Evolutionary conservation across 2,797 vertebrate genomes (phyloP).

Genomic region (Rhinichthys osculus): DNA sequence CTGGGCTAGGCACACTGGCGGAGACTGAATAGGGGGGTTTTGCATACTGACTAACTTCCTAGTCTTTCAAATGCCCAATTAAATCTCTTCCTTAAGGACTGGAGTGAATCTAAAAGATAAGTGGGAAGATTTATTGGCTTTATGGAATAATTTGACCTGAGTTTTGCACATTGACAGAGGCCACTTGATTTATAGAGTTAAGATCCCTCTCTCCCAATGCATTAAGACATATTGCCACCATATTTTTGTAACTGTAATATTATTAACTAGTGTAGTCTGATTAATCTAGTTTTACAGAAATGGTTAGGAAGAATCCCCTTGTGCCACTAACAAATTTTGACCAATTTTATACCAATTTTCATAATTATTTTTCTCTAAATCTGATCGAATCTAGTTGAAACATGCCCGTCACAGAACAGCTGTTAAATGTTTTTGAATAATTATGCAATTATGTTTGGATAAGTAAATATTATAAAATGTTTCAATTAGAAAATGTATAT

Average conservation of each 20-base stretch:
- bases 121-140: constrained; percentile 31
- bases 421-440: neutral
- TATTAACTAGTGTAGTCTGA: neutral
- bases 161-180: constrained; percentile 24
- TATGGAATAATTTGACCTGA: constrained; percentile 31
- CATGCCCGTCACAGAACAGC: neutral
- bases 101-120: constrained; percentile 40
- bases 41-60: constrained; percentile 40
- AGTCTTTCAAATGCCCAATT: constrained; percentile 29
- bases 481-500: too few species aligned
- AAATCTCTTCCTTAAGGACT: constrained; percentile 33
- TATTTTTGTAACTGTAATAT: constrained; percentile 15
- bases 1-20: constrained; percentile 43
- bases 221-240: neutral
- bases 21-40: constrained; percentile 30
- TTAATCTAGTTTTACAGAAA: neutral
- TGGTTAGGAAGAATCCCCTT: neutral
- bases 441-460: neutral
- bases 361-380: neutral
- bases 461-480: neutral
- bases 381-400: neutral
- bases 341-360: neutral
- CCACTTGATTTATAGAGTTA: constrained; percentile 17
- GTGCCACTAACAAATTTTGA: neutral
- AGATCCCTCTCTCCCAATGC: neutral